Base-by-base conservation (phyloP, 1,140 invertebrate species). In the Drosophila nebulosa region DNA sequence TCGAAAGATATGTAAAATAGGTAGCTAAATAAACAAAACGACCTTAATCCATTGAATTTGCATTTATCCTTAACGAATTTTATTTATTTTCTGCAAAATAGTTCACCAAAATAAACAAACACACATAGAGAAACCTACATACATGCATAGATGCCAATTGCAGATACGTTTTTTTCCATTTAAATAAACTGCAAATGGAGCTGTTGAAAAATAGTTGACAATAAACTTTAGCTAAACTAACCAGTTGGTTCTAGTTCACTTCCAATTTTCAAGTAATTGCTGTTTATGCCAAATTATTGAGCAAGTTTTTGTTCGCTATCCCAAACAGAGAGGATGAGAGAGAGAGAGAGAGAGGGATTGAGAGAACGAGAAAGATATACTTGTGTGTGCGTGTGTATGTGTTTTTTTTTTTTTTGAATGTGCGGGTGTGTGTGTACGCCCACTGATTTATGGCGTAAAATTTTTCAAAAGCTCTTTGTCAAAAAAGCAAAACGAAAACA, bases 261-360 rank as follows among this genome's bases (percentile, higher is more conserved):
- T 85, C 55, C 14, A 74, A 65, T 62, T 81, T 76, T 60, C 53
- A 83, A 79, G 74, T 86, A 81, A 86, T 86, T 78, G 78, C 81
- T 86, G 74, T 72, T 88, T 81, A 88, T 86, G 65, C 68, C 71
- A 78, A 74, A 78, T 81, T 86, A 72, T 78, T 78, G 55, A 80
- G 52, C 64, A 68, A 79, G 65, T 72, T 86, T 67, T 60, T 16
- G 22, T 52, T 39, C 35, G 36, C 32, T 57, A 14, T 32, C 14
- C 27, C 57, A 27, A 51, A 50, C 16, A 14, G 24, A 4, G 24
- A 24, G n/a, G n/a, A n/a, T 9, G 10, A 30, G 27, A 30, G 27
- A 0, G 3, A 32, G 30, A 7, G 3, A 32, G 7, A 12, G 30
- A 32, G 3, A 7, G 10, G 4, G 30, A 32, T 10, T 27, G 27